Evolutionary conservation across 2,797 vertebrate species (phyloP).

Genomic region (Bradypodion ventrale): DNA sequence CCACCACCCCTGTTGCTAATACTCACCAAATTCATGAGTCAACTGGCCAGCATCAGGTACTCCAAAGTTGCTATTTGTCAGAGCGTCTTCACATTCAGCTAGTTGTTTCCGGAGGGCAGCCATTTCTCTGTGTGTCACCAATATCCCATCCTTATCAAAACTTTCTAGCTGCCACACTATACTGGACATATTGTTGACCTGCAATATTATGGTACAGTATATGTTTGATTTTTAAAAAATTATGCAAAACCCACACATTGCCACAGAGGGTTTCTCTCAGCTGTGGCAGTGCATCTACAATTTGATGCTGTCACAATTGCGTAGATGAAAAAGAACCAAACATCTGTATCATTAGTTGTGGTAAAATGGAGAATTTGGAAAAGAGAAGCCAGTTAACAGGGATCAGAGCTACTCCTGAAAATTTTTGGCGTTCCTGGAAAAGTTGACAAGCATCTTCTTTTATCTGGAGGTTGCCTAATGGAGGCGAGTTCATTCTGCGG

Average conservation of each 20-base stretch:
- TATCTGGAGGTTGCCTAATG: too few relatives aligned
- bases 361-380: neutral
- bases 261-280: neutral
- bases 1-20: too few relatives aligned
- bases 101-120: constrained; percentile 26
- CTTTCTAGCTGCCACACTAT: constrained; percentile 40
- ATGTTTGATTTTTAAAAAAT: neutral
- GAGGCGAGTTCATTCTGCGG: too few relatives aligned
- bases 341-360: neutral
- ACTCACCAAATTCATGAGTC: constrained; percentile 2
- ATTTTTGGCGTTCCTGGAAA: neutral
- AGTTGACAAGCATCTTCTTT: neutral
- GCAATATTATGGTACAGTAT: too few relatives aligned
- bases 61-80: neutral
- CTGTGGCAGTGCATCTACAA: neutral
- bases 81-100: constrained; percentile 30
- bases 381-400: neutral
- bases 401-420: neutral
- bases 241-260: neutral
- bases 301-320: neutral
- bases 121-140: neutral
- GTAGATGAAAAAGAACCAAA: neutral
- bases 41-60: constrained; percentile 15
- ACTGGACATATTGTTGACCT: constrained; percentile 50
- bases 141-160: constrained; percentile 13